Percentiles rank a stretch among this genome's conserved stretches.
Evolutionary conservation across 2,888 invertebrate species (phyloP).

Genomic region (Muschampia plurimacula): DNA sequence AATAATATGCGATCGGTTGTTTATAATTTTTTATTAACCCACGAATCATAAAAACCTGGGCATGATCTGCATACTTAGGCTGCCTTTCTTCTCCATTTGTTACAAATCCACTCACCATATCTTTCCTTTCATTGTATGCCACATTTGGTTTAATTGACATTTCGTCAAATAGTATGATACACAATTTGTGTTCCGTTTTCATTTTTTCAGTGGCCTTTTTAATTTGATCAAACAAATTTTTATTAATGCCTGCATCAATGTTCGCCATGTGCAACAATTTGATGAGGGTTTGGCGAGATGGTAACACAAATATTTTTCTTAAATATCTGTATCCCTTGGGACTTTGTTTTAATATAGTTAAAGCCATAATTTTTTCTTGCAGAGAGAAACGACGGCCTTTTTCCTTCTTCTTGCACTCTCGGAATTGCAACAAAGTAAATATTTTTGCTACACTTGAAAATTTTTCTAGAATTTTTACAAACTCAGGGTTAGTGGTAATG

Average conservation of each 20-base stretch:
- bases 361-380: neutral
- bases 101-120: neutral
- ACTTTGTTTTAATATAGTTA: neutral
- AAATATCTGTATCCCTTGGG: constrained; percentile 5
- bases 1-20: neutral
- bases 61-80: neutral
- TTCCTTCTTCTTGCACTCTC: constrained; percentile 24
- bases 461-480: constrained; percentile 23
- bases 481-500: neutral
- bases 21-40: constrained; percentile 4
- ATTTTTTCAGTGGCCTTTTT: neutral
- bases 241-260: neutral
- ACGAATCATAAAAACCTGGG: neutral
- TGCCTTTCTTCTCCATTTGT: neutral
- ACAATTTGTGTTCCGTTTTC: neutral
- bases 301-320: neutral
- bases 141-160: constrained; percentile 4
- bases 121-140: neutral
- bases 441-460: constrained; percentile 29
- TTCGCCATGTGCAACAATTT: neutral
- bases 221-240: neutral
- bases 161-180: neutral
- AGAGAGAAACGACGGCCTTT: neutral
- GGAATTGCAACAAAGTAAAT: constrained; percentile 33
- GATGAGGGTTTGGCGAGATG: neutral